Base-by-base conservation (phyloP, 2,888 invertebrate species). In the Boloria selene region DNA sequence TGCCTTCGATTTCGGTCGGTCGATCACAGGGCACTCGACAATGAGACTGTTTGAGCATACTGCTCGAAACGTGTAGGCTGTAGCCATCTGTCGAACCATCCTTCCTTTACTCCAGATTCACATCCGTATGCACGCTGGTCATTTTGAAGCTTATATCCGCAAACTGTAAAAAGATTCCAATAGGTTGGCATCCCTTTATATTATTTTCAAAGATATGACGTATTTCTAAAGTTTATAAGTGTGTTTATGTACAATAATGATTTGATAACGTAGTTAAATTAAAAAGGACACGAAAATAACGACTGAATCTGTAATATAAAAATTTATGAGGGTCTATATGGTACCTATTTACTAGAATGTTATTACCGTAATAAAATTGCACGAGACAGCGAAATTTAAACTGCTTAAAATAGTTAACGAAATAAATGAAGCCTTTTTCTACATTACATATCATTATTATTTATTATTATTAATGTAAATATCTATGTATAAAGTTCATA, bases 361-460 rank as follows among this genome's bases (percentile, higher is more conserved):
- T 83, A 84, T 79, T 76, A 74, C 76, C 61, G 74, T 75, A 75
- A 80, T 83, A 83, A 83, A 84, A 79, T 78, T 66, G 70, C 70
- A 68, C 67, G 61, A 72, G 68, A 71, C 59, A 58, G 52, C 54
- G 56, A 56, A 64, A 56, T 64, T 64, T 61, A n/a, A 52, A 52
- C 56, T 26, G 14, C 44, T 22, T 50, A 26, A 47, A 49, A 49
- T 14, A 44, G 22, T 3, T 26, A 16, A 17, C 13, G 18, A 44
- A 61, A 44, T 52, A 17, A 17, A 42, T 31, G 50, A 50, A 38
- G 17, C 14, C 14, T n/a, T n/a, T 38, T 54, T 38, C 17, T n/a
- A n/a, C n/a, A n/a, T n/a, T n/a, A n/a, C n/a, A n/a, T n/a, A n/a
- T n/a, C n/a, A n/a, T n/a, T n/a, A n/a, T n/a, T n/a, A n/a, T n/a